Evolutionary conservation across 2,113 vertebrate genomes (phyloP).

Genomic region (Periophthalmus modestus): DNA sequence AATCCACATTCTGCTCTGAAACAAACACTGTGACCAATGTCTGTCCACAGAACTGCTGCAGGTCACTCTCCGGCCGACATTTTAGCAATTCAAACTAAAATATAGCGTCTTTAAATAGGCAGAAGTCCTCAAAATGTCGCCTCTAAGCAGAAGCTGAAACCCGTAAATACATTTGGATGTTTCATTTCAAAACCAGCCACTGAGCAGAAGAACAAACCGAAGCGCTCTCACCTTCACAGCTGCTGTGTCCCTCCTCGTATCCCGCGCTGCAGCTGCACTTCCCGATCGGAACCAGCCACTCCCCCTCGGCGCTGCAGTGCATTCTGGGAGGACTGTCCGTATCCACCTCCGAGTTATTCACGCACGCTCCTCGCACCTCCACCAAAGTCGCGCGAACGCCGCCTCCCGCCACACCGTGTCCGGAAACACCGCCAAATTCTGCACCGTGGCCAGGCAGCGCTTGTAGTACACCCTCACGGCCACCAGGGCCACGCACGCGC

Average conservation of each 20-base stretch:
- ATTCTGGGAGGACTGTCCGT: conserved; percentile 89
- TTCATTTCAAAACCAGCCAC: no score
- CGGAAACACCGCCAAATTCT: conserved; percentile 88
- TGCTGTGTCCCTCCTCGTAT: conserved; percentile 92
- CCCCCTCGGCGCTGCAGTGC: conserved; percentile 96
- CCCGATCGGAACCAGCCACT: conserved; percentile 95
- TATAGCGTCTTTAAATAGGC: no score
- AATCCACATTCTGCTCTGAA: no score
- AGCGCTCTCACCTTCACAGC: conserved; percentile 85
- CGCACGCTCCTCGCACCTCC: conserved; percentile 90
- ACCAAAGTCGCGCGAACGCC: conserved; percentile 91
- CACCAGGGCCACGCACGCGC: conserved; percentile 94
- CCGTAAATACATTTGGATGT: no score
- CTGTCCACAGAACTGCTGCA: no score
- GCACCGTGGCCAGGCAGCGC: conserved; percentile 86
- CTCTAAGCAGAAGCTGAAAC: no score
- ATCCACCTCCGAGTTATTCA: conserved; percentile 88
- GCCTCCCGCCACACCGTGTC: conserved; percentile 92
- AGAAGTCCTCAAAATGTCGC: no score
- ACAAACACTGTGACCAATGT: no score
- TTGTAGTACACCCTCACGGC: conserved; percentile 96
- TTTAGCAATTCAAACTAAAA: no score
- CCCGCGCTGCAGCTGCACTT: conserved; percentile 93
- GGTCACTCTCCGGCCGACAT: no score
- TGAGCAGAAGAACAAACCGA: background rate